Evolutionary conservation across 35 echinoderm and acorn worm species (phyloP), one percentile per base, ranked within the genome.

Genomic region (Ptychodera flava): DNA sequence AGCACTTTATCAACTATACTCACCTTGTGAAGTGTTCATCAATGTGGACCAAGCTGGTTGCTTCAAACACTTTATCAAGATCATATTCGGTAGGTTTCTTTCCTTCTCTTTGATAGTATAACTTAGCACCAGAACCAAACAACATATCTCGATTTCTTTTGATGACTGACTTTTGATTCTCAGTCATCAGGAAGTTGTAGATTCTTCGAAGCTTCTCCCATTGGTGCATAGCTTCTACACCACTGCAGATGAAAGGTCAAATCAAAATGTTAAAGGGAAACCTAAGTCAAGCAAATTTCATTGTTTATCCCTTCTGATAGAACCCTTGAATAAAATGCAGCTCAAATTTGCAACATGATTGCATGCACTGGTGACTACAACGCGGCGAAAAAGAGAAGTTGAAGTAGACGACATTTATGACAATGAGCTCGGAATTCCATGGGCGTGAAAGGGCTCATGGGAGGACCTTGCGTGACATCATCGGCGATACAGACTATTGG

Each of bases 1-100:
- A n/a, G n/a, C n/a, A n/a, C n/a, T n/a, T 99, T 81, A 32, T 99
- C 93, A 1, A 94, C 45, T 64, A 12, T 28, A 77, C 32, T 31
- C 91, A 93, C 91, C 89, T 77, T 78, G 90, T 94, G 79, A 99
- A 86, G 38, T 99, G 90, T 85, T 99, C 96, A 83, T 99, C 96
- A 64, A 94, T 82, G 81, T 99, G 96, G 2, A 94, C 88, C 36
- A 99, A 38, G 77, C 96, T 99, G 34, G 96, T 99, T 0, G 96
- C 79, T 34, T 88, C 82, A 30, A 92, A 89, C 37, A 99, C 92
- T 84, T 99, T 81, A 32, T 99, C 93, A 1, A 94, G 88, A 81
- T 99, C 86, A 33, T 99, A 99, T 29, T 78, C 83, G 29, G 91
- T 89, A 1, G 90, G 90, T 36, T 86, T 34, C 31, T 79, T 30